Evolutionary conservation across 1,140 invertebrate species (phyloP), one percentile per base, ranked within the genome.

Genomic region (Ylistrum balloti): DNA sequence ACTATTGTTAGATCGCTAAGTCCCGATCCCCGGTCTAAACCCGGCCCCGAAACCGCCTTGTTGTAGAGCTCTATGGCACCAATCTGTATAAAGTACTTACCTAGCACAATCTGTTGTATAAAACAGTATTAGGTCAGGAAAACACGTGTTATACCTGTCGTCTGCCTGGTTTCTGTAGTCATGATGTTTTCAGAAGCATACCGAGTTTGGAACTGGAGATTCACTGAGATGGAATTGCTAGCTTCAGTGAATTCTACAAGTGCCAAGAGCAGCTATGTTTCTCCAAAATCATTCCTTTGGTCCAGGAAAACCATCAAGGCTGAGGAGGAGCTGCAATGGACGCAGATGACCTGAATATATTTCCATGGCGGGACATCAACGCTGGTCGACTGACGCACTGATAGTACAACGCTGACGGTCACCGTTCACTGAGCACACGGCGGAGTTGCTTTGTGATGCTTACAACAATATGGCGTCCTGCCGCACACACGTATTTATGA

Each of bases 221-320:
- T 74, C 56, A 74, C 56, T 74, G 56, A 74, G 56, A 74, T 74
- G 56, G n/a, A 74, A 28, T 28, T 28, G 3, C 22, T 74, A 74
- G 56, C 56, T 74, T 74, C 56, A 74, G 56, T 74, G 56, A 74
- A 74, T 74, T 74, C 56, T 74, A 74, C 56, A 74, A 74, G 56
- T 74, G 56, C 56, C 56, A 74, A 74, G 56, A 74, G 56, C 56
- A 74, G 56, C 56, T 74, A 74, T 74, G 56, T 74, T 74, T 74
- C 56, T 74, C 56, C 56, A n/a, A 28, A 74, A 9, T 28, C 56
- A 74, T 28, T 28, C 56, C 56, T 5, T n/a, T 0, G 56, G 56
- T 74, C 22, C n/a, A 74, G 56, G 56, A 74, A 74, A 74, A 5
- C n/a, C 56, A 5, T 5, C 56, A 5, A n/a, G 56, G 56, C 28